Evolutionary conservation across 2,888 invertebrate species (phyloP), one percentile per base, ranked within the genome.

Genomic region (Brassicogethes aeneus): DNA sequence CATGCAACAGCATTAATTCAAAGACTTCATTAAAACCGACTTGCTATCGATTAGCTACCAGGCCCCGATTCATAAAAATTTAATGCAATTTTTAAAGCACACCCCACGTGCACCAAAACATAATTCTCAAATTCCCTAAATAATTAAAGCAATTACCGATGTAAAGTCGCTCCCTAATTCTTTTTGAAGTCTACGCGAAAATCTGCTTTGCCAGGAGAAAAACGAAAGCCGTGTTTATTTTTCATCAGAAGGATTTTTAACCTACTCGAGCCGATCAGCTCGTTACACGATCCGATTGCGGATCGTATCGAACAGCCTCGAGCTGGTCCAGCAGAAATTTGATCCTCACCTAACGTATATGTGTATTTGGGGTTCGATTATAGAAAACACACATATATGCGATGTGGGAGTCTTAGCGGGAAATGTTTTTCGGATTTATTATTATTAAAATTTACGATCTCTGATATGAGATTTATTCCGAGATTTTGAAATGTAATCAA

Each of bases 161-260:
- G 47, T 48, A 54, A 51, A 40, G 48, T 49, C 47, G 14, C 50
- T 40, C 43, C 44, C 56, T 54, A 52, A 57, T 59, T 56, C 55
- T 53, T 58, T 59, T 57, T 51, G 54, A 54, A 56, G 57, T 57
- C 56, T 53, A 55, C 55, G 54, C 48, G 5, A 42, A n/a, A 55
- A 54, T 54, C 53, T 54, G 56, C 56, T 53, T 53, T 54, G 52
- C 39, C 46, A 48, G 47, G 57, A n/a, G n/a, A 55, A 32, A 32
- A 59, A 56, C 54, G 57, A 57, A 63, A 63, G 60, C 61, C 60
- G 59, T 65, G 65, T 66, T 66, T 65, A 65, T 65, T 65, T 65
- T 65, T 65, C 66, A 66, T 66, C 66, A 65, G 61, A 52, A 57
- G 58, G 61, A 63, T 64, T 64, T 65, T 64, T 62, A 65, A 64